These are phyloP conservation scores for Rostratula benghalensis DNA, from an alignment of 2,113 vertebrate genomes.

Conservation along the genomic window DNA sequence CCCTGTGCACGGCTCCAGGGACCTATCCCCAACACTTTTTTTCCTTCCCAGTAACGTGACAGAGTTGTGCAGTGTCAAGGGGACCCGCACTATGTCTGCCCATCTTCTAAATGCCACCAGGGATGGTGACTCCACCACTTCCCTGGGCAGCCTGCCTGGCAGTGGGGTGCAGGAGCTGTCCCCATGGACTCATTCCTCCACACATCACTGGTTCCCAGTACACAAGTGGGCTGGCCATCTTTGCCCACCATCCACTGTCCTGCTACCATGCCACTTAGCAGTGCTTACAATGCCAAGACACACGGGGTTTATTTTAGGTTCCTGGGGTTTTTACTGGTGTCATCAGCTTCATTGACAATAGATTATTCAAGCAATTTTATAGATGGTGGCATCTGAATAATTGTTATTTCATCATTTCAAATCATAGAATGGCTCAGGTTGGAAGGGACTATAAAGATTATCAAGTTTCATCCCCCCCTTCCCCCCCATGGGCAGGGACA, in stretches of 20 bases:
- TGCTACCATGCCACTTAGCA: neutral
- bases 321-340: neutral
- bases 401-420: neutral
- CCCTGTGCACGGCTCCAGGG: neutral
- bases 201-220: neutral
- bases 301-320: neutral
- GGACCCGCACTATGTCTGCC: too few species aligned
- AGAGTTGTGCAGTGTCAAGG: neutral
- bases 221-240: neutral
- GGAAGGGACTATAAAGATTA: too few species aligned
- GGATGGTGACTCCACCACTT: too few species aligned
- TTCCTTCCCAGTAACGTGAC: neutral
- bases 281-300: neutral
- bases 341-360: neutral
- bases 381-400: neutral
- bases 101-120: too few species aligned
- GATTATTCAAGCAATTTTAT: neutral
- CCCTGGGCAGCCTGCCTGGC: neutral
- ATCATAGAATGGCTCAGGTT: too few species aligned
- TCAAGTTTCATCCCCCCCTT: too few species aligned
- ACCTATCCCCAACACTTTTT: neutral
- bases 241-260: neutral
- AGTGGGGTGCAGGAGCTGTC: neutral
- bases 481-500: too few species aligned
- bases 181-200: neutral